Conservation (phyloP, 2,113 vertebrate genomes). For the Vicugna pacos region DNA sequence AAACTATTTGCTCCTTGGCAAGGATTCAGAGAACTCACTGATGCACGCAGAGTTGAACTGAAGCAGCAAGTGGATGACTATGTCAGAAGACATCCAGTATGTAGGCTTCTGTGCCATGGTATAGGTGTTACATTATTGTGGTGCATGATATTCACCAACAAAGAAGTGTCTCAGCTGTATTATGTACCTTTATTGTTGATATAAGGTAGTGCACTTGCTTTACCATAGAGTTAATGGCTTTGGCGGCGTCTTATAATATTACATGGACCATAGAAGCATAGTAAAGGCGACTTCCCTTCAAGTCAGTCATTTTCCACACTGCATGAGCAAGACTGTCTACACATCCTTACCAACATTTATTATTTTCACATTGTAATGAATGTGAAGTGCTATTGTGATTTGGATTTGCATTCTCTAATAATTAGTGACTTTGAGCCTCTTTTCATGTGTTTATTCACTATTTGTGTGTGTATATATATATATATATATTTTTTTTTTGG, state of each 20-base stretch:
- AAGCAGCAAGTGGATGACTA: slow-evolving; percentile 92
- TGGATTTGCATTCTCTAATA: slow-evolving; percentile 24
- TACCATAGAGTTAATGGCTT: not conserved
- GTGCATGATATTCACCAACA: slow-evolving; percentile 9
- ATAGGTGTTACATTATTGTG: not conserved
- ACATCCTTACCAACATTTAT: not conserved
- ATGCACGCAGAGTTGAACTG: slow-evolving; percentile 89
- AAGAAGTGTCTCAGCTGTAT: not conserved
- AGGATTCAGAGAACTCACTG: slow-evolving; percentile 89
- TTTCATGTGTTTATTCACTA: not conserved
- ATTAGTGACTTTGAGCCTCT: slow-evolving; percentile 27
- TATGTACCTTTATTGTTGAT: not conserved
- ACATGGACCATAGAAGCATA: not conserved
- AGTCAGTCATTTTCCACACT: not conserved
- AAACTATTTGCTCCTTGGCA: slow-evolving; percentile 86
- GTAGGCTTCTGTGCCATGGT: slow-evolving; percentile 69
- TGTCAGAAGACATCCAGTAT: slow-evolving; percentile 90
- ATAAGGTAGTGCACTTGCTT: not conserved
- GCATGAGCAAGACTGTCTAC: slow-evolving; percentile 6
- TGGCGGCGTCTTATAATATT: slow-evolving; percentile 25
- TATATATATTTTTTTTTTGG: not conserved
- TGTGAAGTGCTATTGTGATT: not conserved
- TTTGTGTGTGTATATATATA: not conserved
- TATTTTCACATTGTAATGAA: not conserved
- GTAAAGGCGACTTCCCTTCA: slow-evolving; percentile 29